Base-by-base conservation (phyloP, 2,888 invertebrate genomes). In the Serrognathus titanus region DNA sequence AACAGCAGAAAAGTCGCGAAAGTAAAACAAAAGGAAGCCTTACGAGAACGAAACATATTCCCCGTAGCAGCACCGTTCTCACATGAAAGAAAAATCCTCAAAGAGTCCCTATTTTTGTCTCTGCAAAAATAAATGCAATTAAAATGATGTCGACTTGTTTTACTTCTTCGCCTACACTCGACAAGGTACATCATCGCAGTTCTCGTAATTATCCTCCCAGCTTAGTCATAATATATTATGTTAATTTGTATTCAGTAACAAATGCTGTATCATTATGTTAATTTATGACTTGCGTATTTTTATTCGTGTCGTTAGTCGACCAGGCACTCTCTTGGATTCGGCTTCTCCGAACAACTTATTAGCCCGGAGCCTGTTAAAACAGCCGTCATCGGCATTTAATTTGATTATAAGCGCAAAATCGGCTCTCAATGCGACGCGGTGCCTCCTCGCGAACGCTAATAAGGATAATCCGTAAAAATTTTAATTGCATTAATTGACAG, bases 171-270 rank as follows among this genome's bases (percentile, higher is more conserved):
- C 61, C 63, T 55, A 63, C 63, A 57, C 60, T 58, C 60, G 50
- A 53, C 57, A 57, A 48, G 43, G 52, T 53, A 59, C 50, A 58
- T 58, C 60, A 66, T 61, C 57, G 59, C 62, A 66, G 62, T 63
- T 59, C 62, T 61, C 57, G 58, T 65, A 71, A 72, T 72, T 72
- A 71, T 67, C 67, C 66, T 63, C 68, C 64, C 67, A 68, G 69
- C 71, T 69, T 66, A 67, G 69, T 73, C 71, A 69, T 70, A 71
- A 71, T 73, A 71, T 70, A 71, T 72, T 72, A 72, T 72, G 71
- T 71, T 72, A 73, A 73, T 73, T 69, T 71, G 65, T 67, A 69
- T 67, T 67, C 61, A 63, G 66, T 68, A 70, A 69, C 69, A 70
- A 71, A 71, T 70, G 71, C 71, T 69, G 70, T 69, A 71, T 72